Base-by-base conservation (phyloP, 2,888 invertebrate genomes). In the Zygogramma bicolorata region DNA sequence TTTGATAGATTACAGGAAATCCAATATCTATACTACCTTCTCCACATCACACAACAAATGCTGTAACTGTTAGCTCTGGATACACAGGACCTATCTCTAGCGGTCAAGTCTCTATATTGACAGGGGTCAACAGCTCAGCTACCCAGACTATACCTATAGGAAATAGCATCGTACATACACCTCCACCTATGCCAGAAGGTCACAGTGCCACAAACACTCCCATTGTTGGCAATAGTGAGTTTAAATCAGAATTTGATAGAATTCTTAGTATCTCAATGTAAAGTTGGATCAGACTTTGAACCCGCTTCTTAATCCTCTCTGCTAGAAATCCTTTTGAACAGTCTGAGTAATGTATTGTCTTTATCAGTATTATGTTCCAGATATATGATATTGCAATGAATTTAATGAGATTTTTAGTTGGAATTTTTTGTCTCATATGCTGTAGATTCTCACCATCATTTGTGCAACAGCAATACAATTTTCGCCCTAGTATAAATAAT, bases 111-210 rank as follows among this genome's bases (percentile, higher is more conserved):
- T 86, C 85, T 18, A 84, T 87, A 31, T 77, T 86, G 40, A 86
- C 84, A 29, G 80, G 82, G 25, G 79, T 80, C 27, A 80, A 81
- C 25, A 84, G 81, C 77, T 81, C 80, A 4, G 80, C 83, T 10
- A 85, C 85, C 18, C 87, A 87, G 73, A 86, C 84, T 15, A 86
- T 86, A 65, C 84, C 86, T 4, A 83, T 86, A n/a, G 84, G 85
- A 40, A 77, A 76, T 49, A 81, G 72, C 34, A 72, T 79, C 20
- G 72, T 79, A 38, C 76, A 76, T 63, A 76, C 78, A 13, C 76
- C 78, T 22, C 77, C 77, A 20, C 77, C 76, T 2, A 68, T 75
- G 71, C 80, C 76, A 6, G 81, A 79, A 65, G 74, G 74, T 68
- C 65, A 71, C 10, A 79, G 74, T 49, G 68, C 77, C 5, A 67